Percentiles rank a stretch among this genome's conserved stretches.
Evolutionary conservation across 92 coral and sea anemone genomes (phyloP).

Genomic region (Zoanthus solanderi): DNA sequence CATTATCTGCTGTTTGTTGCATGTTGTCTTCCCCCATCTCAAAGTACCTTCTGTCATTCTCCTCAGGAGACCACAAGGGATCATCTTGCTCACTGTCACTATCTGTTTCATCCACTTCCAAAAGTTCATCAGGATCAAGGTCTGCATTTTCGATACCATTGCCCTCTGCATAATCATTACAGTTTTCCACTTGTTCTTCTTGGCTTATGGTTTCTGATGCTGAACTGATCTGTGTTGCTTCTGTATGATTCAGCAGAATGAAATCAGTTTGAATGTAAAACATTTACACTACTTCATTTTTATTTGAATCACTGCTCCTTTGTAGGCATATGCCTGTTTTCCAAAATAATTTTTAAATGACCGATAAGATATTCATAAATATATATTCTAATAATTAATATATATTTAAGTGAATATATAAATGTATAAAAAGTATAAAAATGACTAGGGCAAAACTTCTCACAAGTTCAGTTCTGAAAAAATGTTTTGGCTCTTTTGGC

Average conservation of each 20-base stretch:
- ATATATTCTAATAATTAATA: background rate
- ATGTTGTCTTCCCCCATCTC: constrained; percentile 19
- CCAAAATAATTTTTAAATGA: background rate
- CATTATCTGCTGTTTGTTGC: constrained; percentile 24
- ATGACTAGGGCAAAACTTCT: constrained; percentile 6
- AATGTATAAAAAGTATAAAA: background rate
- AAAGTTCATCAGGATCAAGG: constrained; percentile 24
- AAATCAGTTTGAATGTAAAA: constrained; percentile 10
- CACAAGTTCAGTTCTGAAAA: constrained; percentile 2
- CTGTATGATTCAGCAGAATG: constrained; percentile 11
- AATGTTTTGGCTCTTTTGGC: background rate
- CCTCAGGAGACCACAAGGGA: constrained; percentile 35
- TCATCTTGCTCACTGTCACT: constrained; percentile 8
- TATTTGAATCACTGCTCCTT: constrained; percentile 22
- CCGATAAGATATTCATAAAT: constrained; percentile 1
- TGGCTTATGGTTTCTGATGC: constrained; percentile 5
- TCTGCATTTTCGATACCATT: background rate
- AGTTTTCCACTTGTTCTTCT: constrained; percentile 9
- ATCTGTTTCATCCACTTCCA: constrained; percentile 9
- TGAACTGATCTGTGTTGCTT: constrained; percentile 31
- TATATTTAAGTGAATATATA: background rate
- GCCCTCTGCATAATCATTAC: background rate
- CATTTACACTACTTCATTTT: background rate
- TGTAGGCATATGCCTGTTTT: constrained; percentile 15
- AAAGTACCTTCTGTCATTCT: constrained; percentile 1